phyloP scores from a whole-genome alignment of 2,797 vertebrate species.

The Numenius phaeopus region DNA sequence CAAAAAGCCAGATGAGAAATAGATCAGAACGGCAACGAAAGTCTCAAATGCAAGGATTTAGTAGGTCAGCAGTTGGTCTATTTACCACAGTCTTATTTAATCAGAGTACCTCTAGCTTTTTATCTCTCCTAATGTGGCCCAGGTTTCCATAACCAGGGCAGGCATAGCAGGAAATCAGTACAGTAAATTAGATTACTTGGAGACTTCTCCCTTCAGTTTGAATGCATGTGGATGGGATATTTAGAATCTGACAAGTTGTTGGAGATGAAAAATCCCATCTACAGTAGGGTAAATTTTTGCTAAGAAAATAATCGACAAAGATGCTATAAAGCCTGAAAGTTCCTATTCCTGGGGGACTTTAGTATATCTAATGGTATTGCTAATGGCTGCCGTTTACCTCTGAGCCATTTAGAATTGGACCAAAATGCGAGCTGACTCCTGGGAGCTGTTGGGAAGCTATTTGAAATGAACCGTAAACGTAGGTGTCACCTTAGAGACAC shows the following conservation, averaged over 20 bases:
- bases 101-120: conserved; percentile 49
- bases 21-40: conserved; percentile 14
- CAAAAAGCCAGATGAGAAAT: conserved; percentile 48
- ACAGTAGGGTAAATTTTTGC: not conserved
- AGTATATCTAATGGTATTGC: not conserved
- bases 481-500: not conserved
- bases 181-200: conserved; percentile 38
- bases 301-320: not conserved
- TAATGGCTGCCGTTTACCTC: not conserved
- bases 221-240: not conserved
- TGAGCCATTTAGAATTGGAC: not conserved
- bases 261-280: not conserved
- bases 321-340: not conserved
- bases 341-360: not conserved
- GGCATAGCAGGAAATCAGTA: conserved; percentile 20
- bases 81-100: conserved; percentile 40
- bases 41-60: conserved; percentile 25
- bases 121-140: conserved; percentile 36
- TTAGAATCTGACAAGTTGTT: not conserved
- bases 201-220: conserved; percentile 27
- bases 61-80: conserved; percentile 48
- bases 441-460: not conserved
- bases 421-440: not conserved
- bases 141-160: conserved; percentile 40
- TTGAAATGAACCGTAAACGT: not conserved